Conservation (phyloP, 2,888 invertebrate species). For the Melieria picta region DNA sequence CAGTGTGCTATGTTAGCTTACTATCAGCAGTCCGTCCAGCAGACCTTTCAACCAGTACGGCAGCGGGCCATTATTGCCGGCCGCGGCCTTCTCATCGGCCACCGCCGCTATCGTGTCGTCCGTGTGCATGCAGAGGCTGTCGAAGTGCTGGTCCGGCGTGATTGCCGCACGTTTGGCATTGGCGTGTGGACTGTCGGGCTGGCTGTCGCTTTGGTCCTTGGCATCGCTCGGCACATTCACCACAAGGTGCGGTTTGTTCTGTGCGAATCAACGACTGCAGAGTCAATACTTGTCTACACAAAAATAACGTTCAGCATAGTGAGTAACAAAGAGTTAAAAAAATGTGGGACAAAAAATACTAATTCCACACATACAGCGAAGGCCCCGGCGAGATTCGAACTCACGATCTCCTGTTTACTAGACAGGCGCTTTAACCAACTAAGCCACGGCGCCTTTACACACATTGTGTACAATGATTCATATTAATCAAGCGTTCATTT, state of each 20-base stretch:
- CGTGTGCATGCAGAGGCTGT: slow-evolving; percentile 6
- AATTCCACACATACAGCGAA: slow-evolving; percentile 30
- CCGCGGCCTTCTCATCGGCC: background rate
- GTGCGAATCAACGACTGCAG: no score
- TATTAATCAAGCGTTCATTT: no score
- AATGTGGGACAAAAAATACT: slow-evolving; percentile 17
- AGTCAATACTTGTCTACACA: no score
- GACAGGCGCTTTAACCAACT: slow-evolving; percentile 67
- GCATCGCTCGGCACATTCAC: background rate
- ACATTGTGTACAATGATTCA: background rate
- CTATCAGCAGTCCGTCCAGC: slow-evolving; percentile 41
- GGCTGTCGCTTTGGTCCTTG: no score
- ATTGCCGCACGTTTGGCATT: slow-evolving; percentile 14
- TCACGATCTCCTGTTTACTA: slow-evolving; percentile 67
- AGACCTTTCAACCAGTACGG: slow-evolving; percentile 38
- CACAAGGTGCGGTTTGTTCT: background rate
- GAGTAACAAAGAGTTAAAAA: background rate
- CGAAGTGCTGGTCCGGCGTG: slow-evolving; percentile 17
- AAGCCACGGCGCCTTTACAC: slow-evolving; percentile 63
- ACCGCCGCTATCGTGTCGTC: background rate
- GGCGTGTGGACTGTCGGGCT: background rate
- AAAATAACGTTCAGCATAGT: no score
- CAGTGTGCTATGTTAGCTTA: slow-evolving; percentile 37
- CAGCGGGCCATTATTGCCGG: background rate
- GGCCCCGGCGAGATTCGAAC: slow-evolving; percentile 67